Conservation (phyloP, 2,113 vertebrate species). For the Eublepharis macularius region DNA sequence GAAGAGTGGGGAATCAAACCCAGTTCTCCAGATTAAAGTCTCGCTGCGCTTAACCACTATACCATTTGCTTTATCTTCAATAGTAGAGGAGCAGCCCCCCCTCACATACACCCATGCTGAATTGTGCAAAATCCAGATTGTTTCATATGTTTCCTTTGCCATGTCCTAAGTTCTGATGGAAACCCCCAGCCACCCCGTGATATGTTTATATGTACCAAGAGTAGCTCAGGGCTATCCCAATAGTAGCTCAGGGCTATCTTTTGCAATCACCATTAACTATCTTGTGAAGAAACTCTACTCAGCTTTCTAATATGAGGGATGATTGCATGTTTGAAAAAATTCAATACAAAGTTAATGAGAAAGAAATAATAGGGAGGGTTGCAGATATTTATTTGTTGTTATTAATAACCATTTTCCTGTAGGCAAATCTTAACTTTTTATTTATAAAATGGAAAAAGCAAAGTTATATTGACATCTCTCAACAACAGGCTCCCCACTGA, state of each 20-base stretch:
- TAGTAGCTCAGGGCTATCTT: background rate
- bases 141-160: too few relatives aligned
- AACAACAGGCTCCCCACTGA: rapidly evolving
- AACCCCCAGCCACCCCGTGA: too few relatives aligned
- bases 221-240: background rate
- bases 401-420: background rate
- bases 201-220: background rate
- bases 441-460: background rate
- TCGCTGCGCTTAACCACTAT: too few relatives aligned
- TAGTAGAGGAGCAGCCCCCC: too few relatives aligned
- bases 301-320: background rate
- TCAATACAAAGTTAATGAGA: background rate
- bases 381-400: background rate
- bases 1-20: too few relatives aligned
- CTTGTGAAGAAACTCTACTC: background rate
- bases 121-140: too few relatives aligned
- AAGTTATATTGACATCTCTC: background rate
- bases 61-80: too few relatives aligned
- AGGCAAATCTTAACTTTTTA: background rate
- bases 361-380: background rate
- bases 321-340: background rate
- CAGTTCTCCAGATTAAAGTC: too few relatives aligned
- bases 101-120: too few relatives aligned
- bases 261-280: rapidly evolving
- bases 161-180: too few relatives aligned